A percentile compares a stretch with the other conserved stretches of the same genome.
Evolutionary conservation across 2,113 vertebrate genomes (phyloP).

Genomic region (Bostrychus sinensis): DNA sequence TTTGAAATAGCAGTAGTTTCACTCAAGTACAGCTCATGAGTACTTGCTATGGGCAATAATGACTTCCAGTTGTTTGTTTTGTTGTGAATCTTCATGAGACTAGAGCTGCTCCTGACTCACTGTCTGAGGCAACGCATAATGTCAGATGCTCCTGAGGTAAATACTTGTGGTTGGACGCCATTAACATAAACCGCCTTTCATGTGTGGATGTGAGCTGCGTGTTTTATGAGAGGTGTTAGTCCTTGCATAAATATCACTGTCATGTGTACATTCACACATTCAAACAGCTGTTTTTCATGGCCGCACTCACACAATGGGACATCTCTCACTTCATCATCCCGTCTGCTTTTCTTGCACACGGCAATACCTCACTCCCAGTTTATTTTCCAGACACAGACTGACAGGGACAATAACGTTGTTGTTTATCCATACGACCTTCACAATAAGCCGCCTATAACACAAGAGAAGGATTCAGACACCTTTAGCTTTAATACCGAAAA

Average conservation of each 20-base stretch:
- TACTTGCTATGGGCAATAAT: too few species aligned
- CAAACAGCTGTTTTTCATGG: constrained; percentile 36
- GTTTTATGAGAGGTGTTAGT: constrained; percentile 31
- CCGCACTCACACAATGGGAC: constrained; percentile 11
- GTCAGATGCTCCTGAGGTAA: constrained; percentile 28
- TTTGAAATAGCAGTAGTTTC: too few species aligned
- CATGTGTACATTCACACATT: constrained; percentile 13
- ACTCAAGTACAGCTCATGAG: too few species aligned
- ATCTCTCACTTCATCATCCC: background rate
- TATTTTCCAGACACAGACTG: background rate
- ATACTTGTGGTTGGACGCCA: constrained; percentile 40
- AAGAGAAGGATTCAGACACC: constrained; percentile 4
- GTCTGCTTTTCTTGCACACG: background rate
- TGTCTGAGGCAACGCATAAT: constrained; percentile 34
- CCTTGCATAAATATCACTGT: constrained; percentile 32
- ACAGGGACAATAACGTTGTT: constrained; percentile 9
- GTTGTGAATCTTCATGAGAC: background rate
- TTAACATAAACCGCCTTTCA: constrained; percentile 40
- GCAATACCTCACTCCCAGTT: constrained; percentile 9
- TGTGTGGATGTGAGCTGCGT: constrained; percentile 22
- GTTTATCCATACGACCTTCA: constrained; percentile 39
- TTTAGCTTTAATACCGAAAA: too few species aligned
- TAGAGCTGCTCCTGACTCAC: constrained; percentile 23
- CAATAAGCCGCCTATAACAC: constrained; percentile 12
- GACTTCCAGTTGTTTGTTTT: background rate